Evolutionary conservation across 2,113 vertebrate genomes (phyloP).

Genomic region (Leptobrachium ailaonicum): DNA sequence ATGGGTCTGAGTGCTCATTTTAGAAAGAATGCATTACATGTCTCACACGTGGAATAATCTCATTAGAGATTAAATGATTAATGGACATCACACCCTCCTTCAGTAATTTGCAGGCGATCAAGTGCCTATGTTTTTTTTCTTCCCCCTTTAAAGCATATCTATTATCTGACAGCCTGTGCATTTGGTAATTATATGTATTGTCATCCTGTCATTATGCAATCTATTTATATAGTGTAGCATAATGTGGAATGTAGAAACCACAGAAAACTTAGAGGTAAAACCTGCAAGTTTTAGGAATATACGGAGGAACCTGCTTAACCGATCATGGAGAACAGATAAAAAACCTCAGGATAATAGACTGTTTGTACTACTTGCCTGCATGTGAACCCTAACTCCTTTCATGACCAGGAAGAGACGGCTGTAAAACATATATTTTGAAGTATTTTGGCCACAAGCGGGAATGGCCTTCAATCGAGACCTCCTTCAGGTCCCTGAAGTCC

Average conservation of each 20-base stretch:
- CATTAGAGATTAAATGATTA: conserved; percentile 41
- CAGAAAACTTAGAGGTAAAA: too few relatives aligned
- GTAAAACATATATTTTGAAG: too few relatives aligned
- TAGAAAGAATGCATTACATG: conserved; percentile 41
- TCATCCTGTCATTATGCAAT: not conserved
- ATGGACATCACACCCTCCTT: conserved; percentile 38
- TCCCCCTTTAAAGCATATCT: conserved; percentile 10
- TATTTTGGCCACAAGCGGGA: too few relatives aligned
- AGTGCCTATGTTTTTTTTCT: not conserved
- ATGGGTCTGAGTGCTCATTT: conserved; percentile 42
- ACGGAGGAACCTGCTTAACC: too few relatives aligned
- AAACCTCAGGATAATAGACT: too few relatives aligned
- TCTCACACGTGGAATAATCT: conserved; percentile 40
- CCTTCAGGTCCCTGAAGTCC: too few relatives aligned
- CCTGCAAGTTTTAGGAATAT: too few relatives aligned
- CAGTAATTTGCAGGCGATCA: conserved; percentile 27
- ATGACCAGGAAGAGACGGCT: too few relatives aligned
- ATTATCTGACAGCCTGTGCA: not conserved
- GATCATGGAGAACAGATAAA: too few relatives aligned
- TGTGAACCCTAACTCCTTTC: too few relatives aligned
- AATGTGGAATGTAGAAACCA: not conserved
- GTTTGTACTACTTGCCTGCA: too few relatives aligned
- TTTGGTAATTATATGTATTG: conserved; percentile 12
- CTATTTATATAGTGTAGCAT: conserved; percentile 13
- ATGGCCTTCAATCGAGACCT: too few relatives aligned